Base-by-base conservation (phyloP, 2,888 invertebrate genomes). In the Melinaea menophilus region DNA sequence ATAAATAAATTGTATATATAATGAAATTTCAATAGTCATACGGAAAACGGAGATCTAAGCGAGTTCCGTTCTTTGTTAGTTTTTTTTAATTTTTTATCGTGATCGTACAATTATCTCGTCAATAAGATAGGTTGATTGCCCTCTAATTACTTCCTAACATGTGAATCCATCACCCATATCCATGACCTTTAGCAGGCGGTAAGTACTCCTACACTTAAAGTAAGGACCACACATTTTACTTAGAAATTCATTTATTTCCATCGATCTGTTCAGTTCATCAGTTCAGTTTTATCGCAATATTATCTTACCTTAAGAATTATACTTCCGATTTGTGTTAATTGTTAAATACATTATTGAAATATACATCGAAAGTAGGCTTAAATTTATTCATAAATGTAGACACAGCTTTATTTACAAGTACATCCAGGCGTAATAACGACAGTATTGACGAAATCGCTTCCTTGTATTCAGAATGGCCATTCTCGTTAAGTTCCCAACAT, bases 121-220 rank as follows among this genome's bases (percentile, higher is more conserved):
- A 72, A 81, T 85, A 81, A 77, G 76, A 81, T 75, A 79, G 76
- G 82, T 83, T 88, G 85, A 88, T 86, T 85, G 86, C 81, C 82
- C 82, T 81, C 67, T 84, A 80, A 85, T 86, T 83, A 82, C 85
- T 88, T 88, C 88, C 87, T 88, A 81, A 82, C 79, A 62, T 79
- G 74, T 75, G 72, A 70, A 64, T 63, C 61, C 22, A 22, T 22
- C 22, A 22, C 22, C 22, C 1, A 71, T 75, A 76, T 74, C 77
- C 73, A 64, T 81, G 85, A 86, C 85, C 85, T 86, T 79, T 79
- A 57, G 34, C 55, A 41, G 11, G 51, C 55, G 45, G 48, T 46
- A 60, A 13, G 51, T 61, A 55, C 41, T 59, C 13, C 12, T n/a
- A 34, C 9, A 57, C 13, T 46, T 47, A 56, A 59, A 31, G 54